phyloP scores from a whole-genome alignment of 2,888 invertebrate species.

The Drosophila flavopinicola region DNA sequence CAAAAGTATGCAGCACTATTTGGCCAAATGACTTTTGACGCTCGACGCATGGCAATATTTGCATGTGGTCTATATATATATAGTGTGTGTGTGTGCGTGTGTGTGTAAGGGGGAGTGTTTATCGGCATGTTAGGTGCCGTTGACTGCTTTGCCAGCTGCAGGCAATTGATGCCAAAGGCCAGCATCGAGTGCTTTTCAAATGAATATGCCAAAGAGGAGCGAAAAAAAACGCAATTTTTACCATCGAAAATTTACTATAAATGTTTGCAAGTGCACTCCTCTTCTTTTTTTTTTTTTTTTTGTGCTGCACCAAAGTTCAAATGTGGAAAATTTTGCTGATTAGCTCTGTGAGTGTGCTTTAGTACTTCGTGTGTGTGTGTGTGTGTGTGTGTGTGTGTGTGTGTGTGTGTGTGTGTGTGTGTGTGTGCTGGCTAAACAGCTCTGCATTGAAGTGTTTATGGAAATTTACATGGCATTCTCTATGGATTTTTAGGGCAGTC shows the following conservation, averaged over 20 bases:
- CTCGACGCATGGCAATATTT: constrained; percentile 63
- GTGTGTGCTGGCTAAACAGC: constrained; percentile 15
- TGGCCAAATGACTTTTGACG: constrained; percentile 67
- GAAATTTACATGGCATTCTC: background rate
- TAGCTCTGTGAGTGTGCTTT: constrained; percentile 18
- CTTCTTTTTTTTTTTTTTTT: constrained; percentile 1
- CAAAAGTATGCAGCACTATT: constrained; percentile 72
- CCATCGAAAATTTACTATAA: constrained; percentile 30
- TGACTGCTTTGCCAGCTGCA: constrained; percentile 16
- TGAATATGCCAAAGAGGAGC: constrained; percentile 21
- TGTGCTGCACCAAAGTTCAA: constrained; percentile 17
- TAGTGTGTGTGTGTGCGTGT: background rate
- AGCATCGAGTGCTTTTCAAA: constrained; percentile 27
- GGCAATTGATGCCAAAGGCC: constrained; percentile 41
- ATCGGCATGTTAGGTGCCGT: constrained; percentile 47
- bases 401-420: too few species aligned
- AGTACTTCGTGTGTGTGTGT: constrained; percentile 5
- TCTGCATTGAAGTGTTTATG: constrained; percentile 18
- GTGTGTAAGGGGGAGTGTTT: constrained; percentile 37
- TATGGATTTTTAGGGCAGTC: background rate
- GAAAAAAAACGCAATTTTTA: constrained; percentile 21
- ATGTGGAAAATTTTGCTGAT: constrained; percentile 27
- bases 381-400: too few species aligned
- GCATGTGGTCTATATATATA: constrained; percentile 32
- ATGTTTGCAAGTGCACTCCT: constrained; percentile 29